Evolutionary conservation across 2,797 vertebrate genomes (phyloP), one percentile per base, ranked within the genome.

Genomic region (Hoplostethus atlanticus): DNA sequence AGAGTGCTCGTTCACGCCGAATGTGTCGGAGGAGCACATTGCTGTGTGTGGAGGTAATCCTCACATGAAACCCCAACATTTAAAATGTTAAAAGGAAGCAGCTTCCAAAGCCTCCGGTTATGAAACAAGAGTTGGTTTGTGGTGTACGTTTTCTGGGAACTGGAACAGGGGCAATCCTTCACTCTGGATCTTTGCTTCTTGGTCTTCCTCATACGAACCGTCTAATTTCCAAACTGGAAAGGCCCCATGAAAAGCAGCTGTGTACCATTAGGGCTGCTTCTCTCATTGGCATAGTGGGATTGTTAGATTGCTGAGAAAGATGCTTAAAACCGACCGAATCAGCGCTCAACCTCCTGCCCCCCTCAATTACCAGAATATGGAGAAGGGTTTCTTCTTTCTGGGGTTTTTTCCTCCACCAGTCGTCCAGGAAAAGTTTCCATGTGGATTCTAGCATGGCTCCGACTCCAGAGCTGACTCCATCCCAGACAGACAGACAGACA

Each of bases 171-270:
- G 75, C 72, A 64, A 53, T 50, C 83, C 79, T 64, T 76, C 58
- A 63, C 48, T 65, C 56, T 75, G 46, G 74, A 80, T 80, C 71
- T 70, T 86, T 51, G 56, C 62, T 36, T 64, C 42, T 86, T 55
- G 70, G 69, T 81, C 86, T 79, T 58, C 72, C 71, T 74, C 34
- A 62, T 71, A 77, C 40, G 21, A 89, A 78, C 47, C 88, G 64
- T 89, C 83, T 92, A 66, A 88, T 93, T 91, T 91, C 65, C 68
- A 77, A 28, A 62, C 73, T 90, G 77, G 76, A 91, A 73, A 64
- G 73, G 80, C 67, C 79, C 71, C 84, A 85, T 82, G 83, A 85
- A 73, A 71, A 81, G 90, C 93, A 94, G 91, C 89, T 95, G 93
- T 86, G 86, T 69, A 54, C 72, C 73, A 93, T 93, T 94, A 93